A percentile compares a stretch with the other conserved stretches of the same genome.
Evolutionary conservation across 2,888 invertebrate species (phyloP).

Genomic region (Carabus problematicus): DNA sequence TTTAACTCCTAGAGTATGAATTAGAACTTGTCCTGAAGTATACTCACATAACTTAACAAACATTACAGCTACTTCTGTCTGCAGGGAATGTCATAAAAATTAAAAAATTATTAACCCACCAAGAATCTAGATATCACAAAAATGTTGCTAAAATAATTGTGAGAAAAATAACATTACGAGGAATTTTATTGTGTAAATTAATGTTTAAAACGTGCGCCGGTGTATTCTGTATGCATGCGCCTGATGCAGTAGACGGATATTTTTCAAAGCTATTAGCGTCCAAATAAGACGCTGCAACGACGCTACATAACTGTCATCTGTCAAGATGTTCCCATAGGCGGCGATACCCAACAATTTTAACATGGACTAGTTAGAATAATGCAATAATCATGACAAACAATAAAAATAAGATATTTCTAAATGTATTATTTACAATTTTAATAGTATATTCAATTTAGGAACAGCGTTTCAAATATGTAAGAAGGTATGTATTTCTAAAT

Average conservation of each 20-base stretch:
- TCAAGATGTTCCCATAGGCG: constrained; percentile 9
- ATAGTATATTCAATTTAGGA: too few species aligned
- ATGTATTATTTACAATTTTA: too few species aligned
- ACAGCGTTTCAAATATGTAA: too few species aligned
- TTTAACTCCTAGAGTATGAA: too few species aligned
- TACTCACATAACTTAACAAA: too few species aligned
- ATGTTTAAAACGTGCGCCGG: not conserved
- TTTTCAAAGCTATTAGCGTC: constrained; percentile 32
- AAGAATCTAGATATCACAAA: constrained; percentile 1
- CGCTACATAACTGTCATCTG: constrained; percentile 20
- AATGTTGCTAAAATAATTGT: not conserved
- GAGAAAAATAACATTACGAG: not conserved
- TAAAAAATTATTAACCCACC: too few species aligned
- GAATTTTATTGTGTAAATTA: not conserved
- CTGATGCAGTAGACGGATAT: constrained; percentile 13
- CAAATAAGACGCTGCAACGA: constrained; percentile 20
- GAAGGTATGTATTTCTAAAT: too few species aligned
- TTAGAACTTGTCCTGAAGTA: too few species aligned
- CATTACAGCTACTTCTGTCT: too few species aligned
- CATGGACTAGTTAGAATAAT: not conserved
- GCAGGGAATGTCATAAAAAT: too few species aligned
- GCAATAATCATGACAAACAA: not conserved
- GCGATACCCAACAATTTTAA: not conserved
- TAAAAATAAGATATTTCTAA: too few species aligned
- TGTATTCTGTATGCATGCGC: not conserved